Percentiles rank a stretch among this genome's conserved stretches.
These are phyloP conservation scores for Hirudinaria manillensis DNA, from an alignment of 2,888 invertebrate species.

Conservation along the genomic window DNA sequence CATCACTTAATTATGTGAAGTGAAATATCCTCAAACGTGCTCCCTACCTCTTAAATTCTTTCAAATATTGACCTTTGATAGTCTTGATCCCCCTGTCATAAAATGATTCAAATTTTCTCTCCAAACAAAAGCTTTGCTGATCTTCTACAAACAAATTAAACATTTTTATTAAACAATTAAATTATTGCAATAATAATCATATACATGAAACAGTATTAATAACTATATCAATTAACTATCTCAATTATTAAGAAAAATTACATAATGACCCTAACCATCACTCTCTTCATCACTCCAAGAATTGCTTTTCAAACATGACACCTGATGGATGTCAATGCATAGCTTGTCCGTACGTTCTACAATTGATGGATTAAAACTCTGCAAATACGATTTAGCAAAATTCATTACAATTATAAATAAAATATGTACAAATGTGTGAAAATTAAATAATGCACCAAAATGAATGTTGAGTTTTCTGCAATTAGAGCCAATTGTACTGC, in stretches of 20 bases:
- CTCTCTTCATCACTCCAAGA: too few species aligned
- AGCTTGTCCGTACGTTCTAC: background rate
- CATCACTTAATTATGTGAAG: too few species aligned
- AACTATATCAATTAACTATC: too few species aligned
- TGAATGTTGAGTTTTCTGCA: slow-evolving; percentile 2
- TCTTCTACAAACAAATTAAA: background rate
- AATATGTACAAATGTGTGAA: background rate
- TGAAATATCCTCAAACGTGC: background rate
- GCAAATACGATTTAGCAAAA: background rate
- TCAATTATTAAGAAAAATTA: too few species aligned
- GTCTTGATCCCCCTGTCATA: background rate
- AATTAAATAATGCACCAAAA: background rate
- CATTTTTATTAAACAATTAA: too few species aligned
- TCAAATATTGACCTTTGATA: slow-evolving; percentile 1
- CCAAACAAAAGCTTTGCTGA: background rate
- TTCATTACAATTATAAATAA: background rate
- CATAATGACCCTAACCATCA: too few species aligned
- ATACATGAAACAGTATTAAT: too few species aligned
- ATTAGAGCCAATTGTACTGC: background rate
- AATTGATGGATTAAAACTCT: background rate
- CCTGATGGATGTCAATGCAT: background rate
- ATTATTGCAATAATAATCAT: too few species aligned
- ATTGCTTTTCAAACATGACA: background rate
- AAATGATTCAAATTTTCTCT: background rate
- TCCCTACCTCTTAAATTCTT: background rate